Evolutionary conservation across 1,140 invertebrate genomes (phyloP), one percentile per base, ranked within the genome.

Genomic region (Zaprionus taronus): DNA sequence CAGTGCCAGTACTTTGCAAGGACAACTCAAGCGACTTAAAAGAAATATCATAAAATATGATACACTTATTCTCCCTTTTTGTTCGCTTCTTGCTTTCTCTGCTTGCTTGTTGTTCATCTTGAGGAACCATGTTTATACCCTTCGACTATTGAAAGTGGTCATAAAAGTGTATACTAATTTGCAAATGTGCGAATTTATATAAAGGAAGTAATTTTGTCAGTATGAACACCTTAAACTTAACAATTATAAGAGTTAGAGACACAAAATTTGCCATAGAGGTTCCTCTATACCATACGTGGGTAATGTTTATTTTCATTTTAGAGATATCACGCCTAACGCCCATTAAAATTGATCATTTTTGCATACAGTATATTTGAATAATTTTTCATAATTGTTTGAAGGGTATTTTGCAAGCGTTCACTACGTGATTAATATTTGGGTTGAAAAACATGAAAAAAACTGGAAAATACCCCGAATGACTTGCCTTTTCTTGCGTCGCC

Each of bases 11-110:
- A 58, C 41, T 66, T 72, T n/a, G 38, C 62, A 67, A 36, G 47
- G 44, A 65, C 68, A 72, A 53, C 47, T 56, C 24, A 62, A 72
- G 56, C 31, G 22, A 61, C 34, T 66, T 44, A n/a, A 24, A 31
- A 55, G 38, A 49, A 65, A 72, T 64, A 36, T 76, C 68, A 61
- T 76, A 72, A 76, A 72, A 76, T 64, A 53, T 72, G 61, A 76
- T 65, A 72, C 57, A 71, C 14, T 41, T 62, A 44, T 24, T 49
- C 17, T 15, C 38, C 38, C 57, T 38, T 41, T 34, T 34, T 38
- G 28, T 62, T 57, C 57, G 1, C 2, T 24, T 65, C 15, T 47
- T n/a, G 6, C 15, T 7, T 17, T 44, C 14, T 2, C 44, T n/a
- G 5, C 28, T 9, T 66, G 20, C 12, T 47, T 63, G 22, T 55